These are phyloP conservation scores for Lordiphosa andalusiaca DNA, from an alignment of 2,888 invertebrate genomes.

Conservation along the genomic window DNA sequence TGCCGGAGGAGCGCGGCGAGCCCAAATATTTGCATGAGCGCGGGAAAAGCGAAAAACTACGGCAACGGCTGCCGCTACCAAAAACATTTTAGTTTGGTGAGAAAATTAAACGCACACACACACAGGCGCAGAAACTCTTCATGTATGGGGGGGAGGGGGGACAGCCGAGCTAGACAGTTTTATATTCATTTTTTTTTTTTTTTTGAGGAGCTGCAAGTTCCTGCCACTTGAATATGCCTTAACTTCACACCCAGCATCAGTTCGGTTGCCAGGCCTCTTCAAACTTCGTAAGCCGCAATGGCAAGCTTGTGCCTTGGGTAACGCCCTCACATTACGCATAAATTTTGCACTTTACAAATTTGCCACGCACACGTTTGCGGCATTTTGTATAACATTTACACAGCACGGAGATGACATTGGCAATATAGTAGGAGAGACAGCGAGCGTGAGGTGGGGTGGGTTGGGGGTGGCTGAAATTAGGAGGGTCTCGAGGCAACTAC, in stretches of 20 bases:
- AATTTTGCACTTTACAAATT: conserved; percentile 75
- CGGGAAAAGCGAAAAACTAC: conserved; percentile 36
- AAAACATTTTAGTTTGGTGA: conserved; percentile 73
- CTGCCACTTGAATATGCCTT: conserved; percentile 59
- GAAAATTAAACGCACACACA: conserved; percentile 62
- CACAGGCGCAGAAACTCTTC: neutral
- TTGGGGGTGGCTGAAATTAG: conserved; percentile 22
- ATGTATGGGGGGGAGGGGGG: conserved; percentile 8
- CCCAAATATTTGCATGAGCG: conserved; percentile 70
- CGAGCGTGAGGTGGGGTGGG: neutral
- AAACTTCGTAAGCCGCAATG: conserved; percentile 65
- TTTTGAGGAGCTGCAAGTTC: conserved; percentile 58
- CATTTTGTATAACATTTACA: conserved; percentile 72
- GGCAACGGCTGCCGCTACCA: conserved; percentile 26
- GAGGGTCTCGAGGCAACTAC: conserved; percentile 38
- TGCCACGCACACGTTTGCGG: conserved; percentile 75
- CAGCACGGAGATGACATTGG: conserved; percentile 19
- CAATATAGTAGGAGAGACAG: conserved; percentile 1
- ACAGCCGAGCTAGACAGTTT: conserved; percentile 54
- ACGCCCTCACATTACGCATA: conserved; percentile 75
- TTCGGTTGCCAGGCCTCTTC: conserved; percentile 49
- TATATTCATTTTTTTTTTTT: conserved; percentile 40
- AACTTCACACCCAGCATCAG: conserved; percentile 39
- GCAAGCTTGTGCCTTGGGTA: conserved; percentile 33
- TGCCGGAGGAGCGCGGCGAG: conserved; percentile 42